Evolutionary conservation across 1,140 invertebrate genomes (phyloP).

Genomic region (Sminthurides bifidus): DNA sequence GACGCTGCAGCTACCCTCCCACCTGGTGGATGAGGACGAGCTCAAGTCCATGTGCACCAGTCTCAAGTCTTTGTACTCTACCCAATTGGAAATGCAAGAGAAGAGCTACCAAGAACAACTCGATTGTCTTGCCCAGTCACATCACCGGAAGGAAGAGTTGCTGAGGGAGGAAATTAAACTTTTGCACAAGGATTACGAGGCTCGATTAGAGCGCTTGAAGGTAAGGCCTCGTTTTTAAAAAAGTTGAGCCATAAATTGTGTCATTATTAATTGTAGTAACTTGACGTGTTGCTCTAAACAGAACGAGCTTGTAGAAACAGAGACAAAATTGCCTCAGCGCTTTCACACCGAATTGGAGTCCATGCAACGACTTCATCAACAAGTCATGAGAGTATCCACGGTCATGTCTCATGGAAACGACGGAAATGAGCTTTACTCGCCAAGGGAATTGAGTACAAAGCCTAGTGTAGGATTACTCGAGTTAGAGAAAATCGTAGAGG

Average conservation of each 20-base stretch:
- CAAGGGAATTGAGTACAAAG: background rate
- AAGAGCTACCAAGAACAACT: constrained; percentile 24
- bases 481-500: background rate
- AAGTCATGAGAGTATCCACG: background rate
- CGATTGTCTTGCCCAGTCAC: constrained; percentile 12
- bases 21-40: constrained; percentile 29
- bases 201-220: constrained; percentile 15
- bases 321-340: constrained; percentile 13
- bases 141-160: constrained; percentile 25
- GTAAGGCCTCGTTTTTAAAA: background rate
- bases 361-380: background rate
- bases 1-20: constrained; percentile 20
- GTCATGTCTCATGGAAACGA: background rate
- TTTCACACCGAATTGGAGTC: background rate
- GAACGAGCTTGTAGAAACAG: constrained; percentile 10
- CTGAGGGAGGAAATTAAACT: constrained; percentile 25
- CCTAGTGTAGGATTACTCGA: background rate
- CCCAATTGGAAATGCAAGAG: constrained; percentile 24
- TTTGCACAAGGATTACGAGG: constrained; percentile 26
- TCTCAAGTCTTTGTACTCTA: constrained; percentile 23
- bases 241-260: background rate
- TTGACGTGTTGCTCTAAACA: background rate
- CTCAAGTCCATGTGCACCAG: constrained; percentile 23
- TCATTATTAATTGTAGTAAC: constrained; percentile 1
- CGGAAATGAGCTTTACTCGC: background rate